phyloP scores from a whole-genome alignment of 2,113 vertebrate species.

The Dicerorhinus sumatrensis region DNA sequence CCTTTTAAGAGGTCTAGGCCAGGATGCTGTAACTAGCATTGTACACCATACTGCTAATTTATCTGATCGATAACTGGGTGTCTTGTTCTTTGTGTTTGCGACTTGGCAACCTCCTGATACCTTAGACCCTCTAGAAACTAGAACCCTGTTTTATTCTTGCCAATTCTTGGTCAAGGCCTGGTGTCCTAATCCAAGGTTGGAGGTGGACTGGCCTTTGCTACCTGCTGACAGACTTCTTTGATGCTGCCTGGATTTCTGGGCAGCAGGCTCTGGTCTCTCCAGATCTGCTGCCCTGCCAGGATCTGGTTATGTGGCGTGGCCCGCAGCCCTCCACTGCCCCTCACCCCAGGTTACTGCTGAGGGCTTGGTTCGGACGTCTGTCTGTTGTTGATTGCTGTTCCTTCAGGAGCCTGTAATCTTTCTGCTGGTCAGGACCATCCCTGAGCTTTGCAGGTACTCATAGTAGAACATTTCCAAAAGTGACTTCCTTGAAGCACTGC shows the following conservation, averaged over 20 bases:
- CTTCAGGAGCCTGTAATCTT: not conserved
- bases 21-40: not conserved
- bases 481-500: slow-evolving; percentile 10
- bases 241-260: not conserved
- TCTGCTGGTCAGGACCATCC: not conserved
- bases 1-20: not conserved
- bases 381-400: not conserved
- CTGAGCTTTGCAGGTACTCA: not conserved
- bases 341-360: not conserved
- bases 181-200: not conserved
- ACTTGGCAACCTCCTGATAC: not conserved
- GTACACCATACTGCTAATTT: not conserved
- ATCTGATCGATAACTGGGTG: not conserved
- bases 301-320: not conserved
- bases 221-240: not conserved
- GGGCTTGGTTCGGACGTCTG: not conserved
- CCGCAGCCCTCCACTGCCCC: not conserved
- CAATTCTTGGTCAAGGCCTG: not conserved
- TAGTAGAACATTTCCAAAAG: not conserved
- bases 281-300: not conserved
- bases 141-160: not conserved
- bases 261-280: not conserved
- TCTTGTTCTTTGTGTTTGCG: not conserved
- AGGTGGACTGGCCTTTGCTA: not conserved
- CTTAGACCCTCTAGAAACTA: slow-evolving; percentile 24